Evolutionary conservation across 1,140 invertebrate genomes (phyloP).

Genomic region (Drosophila saltans): DNA sequence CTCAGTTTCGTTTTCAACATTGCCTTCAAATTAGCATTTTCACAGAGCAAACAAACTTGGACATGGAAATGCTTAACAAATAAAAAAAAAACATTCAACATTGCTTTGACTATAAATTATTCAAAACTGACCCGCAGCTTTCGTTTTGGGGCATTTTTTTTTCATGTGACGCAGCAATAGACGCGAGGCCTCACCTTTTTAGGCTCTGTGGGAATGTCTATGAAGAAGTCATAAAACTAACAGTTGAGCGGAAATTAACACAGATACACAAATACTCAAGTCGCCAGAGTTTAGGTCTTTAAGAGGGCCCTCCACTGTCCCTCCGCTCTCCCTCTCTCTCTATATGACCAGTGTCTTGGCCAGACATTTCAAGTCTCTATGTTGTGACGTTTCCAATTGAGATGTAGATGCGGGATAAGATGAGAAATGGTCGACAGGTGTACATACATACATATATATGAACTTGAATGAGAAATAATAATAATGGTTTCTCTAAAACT

Average conservation of each 20-base stretch:
- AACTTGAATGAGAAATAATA: background rate
- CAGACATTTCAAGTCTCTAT: slow-evolving; percentile 52
- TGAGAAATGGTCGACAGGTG: slow-evolving; percentile 40
- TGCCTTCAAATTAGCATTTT: slow-evolving; percentile 63
- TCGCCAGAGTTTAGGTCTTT: background rate
- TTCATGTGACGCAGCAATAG: slow-evolving; percentile 65
- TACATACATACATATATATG: background rate
- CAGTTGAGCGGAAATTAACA: slow-evolving; percentile 77
- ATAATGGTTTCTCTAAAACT: slow-evolving; percentile 16
- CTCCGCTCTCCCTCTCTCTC: background rate
- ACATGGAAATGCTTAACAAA: slow-evolving; percentile 41
- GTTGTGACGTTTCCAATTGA: slow-evolving; percentile 55
- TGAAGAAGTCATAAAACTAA: slow-evolving; percentile 73
- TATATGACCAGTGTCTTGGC: slow-evolving; percentile 15
- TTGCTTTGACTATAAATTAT: slow-evolving; percentile 64
- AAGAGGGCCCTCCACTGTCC: slow-evolving; percentile 42
- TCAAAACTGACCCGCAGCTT: slow-evolving; percentile 65
- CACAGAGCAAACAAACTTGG: slow-evolving; percentile 37
- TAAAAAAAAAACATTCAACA: slow-evolving; percentile 12
- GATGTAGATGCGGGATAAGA: slow-evolving; percentile 41
- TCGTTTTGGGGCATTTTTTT: slow-evolving; percentile 43
- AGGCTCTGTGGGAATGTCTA: slow-evolving; percentile 64
- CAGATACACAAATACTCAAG: slow-evolving; percentile 42
- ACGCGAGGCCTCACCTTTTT: slow-evolving; percentile 12
- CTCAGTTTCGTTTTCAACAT: slow-evolving; percentile 51